Evolutionary conservation across 2,797 vertebrate genomes (phyloP).

Genomic region (Enteromius radiatus): DNA sequence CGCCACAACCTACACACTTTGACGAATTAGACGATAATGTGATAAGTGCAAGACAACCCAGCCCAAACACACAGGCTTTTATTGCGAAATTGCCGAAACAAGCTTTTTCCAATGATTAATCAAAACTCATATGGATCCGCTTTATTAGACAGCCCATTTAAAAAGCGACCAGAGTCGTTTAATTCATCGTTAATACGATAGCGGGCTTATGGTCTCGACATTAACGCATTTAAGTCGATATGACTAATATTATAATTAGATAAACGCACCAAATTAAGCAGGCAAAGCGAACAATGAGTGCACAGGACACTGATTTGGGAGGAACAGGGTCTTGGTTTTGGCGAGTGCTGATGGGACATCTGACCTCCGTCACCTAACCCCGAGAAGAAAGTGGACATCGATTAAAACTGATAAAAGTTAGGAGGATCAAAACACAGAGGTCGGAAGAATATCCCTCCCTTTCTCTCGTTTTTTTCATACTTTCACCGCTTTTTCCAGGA

Average conservation of each 20-base stretch:
- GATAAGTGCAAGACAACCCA: constrained; percentile 28
- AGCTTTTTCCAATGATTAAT: constrained; percentile 8
- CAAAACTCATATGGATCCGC: background rate
- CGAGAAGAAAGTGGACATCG: constrained; percentile 52
- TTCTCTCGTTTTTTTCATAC: constrained; percentile 29
- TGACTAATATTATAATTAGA: constrained; percentile 45
- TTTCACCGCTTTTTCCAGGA: constrained; percentile 53
- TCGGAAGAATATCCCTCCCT: constrained; percentile 54
- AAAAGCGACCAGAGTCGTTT: constrained; percentile 18
- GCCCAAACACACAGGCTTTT: constrained; percentile 24
- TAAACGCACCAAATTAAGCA: constrained; percentile 40
- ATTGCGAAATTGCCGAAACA: constrained; percentile 32
- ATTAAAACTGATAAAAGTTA: constrained; percentile 62
- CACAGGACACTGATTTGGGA: constrained; percentile 16
- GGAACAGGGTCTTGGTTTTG: constrained; percentile 14
- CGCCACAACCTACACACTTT: constrained; percentile 43
- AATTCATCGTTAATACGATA: constrained; percentile 45
- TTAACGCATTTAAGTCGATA: constrained; percentile 49
- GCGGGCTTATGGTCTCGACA: constrained; percentile 16
- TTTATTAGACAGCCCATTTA: background rate
- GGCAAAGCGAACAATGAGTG: constrained; percentile 24
- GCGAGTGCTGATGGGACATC: constrained; percentile 38
- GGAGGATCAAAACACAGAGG: constrained; percentile 57
- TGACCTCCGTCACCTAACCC: constrained; percentile 52
- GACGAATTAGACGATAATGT: constrained; percentile 24